phyloP scores from a whole-genome alignment of 2,113 vertebrate genomes.

The Antidorcas marsupialis region DNA sequence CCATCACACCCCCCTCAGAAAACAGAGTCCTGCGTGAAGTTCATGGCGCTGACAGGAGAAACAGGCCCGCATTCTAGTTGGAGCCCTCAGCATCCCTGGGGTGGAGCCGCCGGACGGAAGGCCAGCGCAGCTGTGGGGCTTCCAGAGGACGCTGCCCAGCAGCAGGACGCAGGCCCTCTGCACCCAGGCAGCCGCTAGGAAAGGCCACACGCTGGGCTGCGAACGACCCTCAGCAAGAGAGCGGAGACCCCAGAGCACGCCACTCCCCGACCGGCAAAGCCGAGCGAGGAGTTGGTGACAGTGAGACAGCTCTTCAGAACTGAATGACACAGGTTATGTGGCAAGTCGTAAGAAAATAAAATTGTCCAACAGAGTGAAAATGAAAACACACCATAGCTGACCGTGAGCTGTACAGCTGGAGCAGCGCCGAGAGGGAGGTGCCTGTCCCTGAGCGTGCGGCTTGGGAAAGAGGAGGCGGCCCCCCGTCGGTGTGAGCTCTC shows the following conservation, averaged over 20 bases:
- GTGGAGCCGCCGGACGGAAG: rapidly evolving
- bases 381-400: rapidly evolving
- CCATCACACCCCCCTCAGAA: rapidly evolving
- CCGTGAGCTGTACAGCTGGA: rapidly evolving
- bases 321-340: neutral
- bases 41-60: neutral
- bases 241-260: rapidly evolving
- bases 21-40: neutral
- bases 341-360: neutral
- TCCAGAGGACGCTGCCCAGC: neutral
- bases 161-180: neutral
- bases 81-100: rapidly evolving
- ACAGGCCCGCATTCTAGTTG: rapidly evolving
- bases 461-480: neutral
- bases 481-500: rapidly evolving
- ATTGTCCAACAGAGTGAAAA: rapidly evolving
- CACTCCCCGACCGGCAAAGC: rapidly evolving
- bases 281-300: rapidly evolving
- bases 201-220: neutral
- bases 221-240: neutral
- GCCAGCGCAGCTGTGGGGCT: neutral
- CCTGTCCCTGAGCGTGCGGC: rapidly evolving
- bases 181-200: neutral
- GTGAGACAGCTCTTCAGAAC: rapidly evolving
- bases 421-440: rapidly evolving